Evolutionary conservation across 2,113 vertebrate genomes (phyloP).

Genomic region (Tragelaphus buxtoni): DNA sequence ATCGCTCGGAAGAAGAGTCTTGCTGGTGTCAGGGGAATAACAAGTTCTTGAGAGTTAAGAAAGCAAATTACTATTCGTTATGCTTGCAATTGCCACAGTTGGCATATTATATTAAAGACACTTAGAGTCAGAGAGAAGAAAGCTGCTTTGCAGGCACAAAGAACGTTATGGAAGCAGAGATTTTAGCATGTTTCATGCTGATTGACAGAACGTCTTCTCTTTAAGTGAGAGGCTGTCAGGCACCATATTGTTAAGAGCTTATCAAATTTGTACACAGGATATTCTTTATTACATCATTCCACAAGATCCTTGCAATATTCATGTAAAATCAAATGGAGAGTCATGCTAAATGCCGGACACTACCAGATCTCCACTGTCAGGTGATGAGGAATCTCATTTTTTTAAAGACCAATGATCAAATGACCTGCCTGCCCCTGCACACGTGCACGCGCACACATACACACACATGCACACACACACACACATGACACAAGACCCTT

Average conservation of each 20-base stretch:
- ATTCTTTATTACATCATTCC: conserved; percentile 52
- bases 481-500: background rate
- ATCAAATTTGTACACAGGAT: conserved; percentile 67
- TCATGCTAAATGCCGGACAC: background rate
- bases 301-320: conserved; percentile 26
- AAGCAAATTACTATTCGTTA: conserved; percentile 37
- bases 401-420: background rate
- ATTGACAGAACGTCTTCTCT: conserved; percentile 62
- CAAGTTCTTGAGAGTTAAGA: conserved; percentile 9
- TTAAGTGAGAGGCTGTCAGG: conserved; percentile 63
- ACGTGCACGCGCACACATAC: background rate
- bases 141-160: conserved; percentile 50
- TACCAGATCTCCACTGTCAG: background rate
- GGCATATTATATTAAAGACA: conserved; percentile 64
- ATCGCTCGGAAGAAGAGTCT: background rate
- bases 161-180: background rate
- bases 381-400: background rate
- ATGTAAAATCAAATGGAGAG: background rate
- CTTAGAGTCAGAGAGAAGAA: conserved; percentile 43
- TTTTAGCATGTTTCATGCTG: conserved; percentile 20
- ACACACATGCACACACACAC: background rate
- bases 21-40: conserved; percentile 8
- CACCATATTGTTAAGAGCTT: conserved; percentile 68
- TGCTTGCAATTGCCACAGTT: conserved; percentile 39
- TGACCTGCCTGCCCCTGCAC: background rate